Conservation (phyloP, 2,797 vertebrate genomes). For the Siniperca obscura region DNA sequence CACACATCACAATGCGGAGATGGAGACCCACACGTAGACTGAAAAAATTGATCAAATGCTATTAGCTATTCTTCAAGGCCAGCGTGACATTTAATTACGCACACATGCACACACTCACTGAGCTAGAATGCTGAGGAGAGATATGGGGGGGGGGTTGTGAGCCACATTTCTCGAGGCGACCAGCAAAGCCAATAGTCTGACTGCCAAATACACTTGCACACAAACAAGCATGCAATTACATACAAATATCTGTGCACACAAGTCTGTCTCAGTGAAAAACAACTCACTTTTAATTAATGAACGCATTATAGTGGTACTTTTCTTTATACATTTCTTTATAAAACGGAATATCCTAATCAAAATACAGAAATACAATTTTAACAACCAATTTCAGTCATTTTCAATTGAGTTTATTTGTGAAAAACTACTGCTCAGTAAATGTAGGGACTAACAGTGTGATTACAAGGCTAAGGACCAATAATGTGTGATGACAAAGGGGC, state of each 20-base stretch:
- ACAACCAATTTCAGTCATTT: conserved; percentile 18
- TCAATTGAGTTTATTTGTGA: background rate
- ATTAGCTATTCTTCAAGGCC: conserved; percentile 61
- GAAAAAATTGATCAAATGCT: conserved; percentile 56
- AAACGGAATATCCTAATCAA: background rate
- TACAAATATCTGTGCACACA: background rate
- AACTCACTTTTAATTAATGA: background rate
- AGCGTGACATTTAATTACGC: conserved; percentile 70
- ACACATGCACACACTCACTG: conserved; percentile 28
- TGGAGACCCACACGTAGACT: conserved; percentile 7
- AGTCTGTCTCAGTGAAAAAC: background rate
- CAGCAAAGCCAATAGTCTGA: conserved; percentile 27
- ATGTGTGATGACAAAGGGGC: conserved; percentile 39
- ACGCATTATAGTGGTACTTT: background rate
- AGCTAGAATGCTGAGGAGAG: conserved; percentile 52
- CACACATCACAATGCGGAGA: conserved; percentile 44
- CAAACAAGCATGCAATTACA: background rate
- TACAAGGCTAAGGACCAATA: conserved; percentile 28
- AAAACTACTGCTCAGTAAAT: background rate
- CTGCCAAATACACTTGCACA: conserved; percentile 11
- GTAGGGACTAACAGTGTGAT: conserved; percentile 16
- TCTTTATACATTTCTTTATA: background rate
- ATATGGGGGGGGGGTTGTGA: background rate
- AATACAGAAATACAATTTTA: background rate
- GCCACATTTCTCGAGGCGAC: conserved; percentile 24